Percentiles rank a stretch among this genome's conserved stretches.
Evolutionary conservation across 2,797 vertebrate species (phyloP).

Genomic region (Rhynchonycteris naso): DNA sequence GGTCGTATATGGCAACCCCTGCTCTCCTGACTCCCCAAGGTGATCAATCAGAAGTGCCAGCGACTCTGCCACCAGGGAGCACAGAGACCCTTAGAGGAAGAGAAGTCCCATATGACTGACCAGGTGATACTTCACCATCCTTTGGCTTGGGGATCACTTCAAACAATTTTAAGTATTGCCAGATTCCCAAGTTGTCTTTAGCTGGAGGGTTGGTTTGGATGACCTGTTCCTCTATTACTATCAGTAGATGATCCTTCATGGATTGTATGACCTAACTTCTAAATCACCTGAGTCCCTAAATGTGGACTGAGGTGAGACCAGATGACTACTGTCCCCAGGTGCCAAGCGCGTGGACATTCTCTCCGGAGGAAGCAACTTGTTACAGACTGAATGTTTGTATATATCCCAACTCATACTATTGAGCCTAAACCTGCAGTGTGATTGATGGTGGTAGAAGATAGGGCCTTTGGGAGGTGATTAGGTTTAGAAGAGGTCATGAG

Average conservation of each 20-base stretch:
- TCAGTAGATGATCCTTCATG: neutral
- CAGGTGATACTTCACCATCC: neutral
- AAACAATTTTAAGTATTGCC: neutral
- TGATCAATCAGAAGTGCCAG: neutral
- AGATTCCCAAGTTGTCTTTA: neutral
- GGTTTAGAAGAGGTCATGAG: neutral
- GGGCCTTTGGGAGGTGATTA: neutral
- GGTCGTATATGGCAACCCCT: neutral
- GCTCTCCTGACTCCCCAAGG: neutral
- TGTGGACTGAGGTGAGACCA: neutral
- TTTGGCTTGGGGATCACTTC: neutral
- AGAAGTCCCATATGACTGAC: rapidly evolving
- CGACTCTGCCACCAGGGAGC: neutral
- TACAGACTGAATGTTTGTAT: neutral
- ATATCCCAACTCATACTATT: neutral
- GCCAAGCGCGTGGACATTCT: neutral
- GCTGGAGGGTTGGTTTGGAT: neutral
- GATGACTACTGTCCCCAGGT: neutral
- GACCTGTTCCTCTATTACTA: neutral
- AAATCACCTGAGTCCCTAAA: neutral
- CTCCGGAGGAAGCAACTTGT: neutral
- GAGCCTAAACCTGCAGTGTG: neutral
- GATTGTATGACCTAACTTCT: neutral
- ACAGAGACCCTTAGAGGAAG: neutral
- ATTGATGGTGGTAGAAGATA: neutral